These are phyloP conservation scores for Poeciliopsis occidentalis DNA, from an alignment of 2,113 vertebrate species.

Conservation along the genomic window DNA sequence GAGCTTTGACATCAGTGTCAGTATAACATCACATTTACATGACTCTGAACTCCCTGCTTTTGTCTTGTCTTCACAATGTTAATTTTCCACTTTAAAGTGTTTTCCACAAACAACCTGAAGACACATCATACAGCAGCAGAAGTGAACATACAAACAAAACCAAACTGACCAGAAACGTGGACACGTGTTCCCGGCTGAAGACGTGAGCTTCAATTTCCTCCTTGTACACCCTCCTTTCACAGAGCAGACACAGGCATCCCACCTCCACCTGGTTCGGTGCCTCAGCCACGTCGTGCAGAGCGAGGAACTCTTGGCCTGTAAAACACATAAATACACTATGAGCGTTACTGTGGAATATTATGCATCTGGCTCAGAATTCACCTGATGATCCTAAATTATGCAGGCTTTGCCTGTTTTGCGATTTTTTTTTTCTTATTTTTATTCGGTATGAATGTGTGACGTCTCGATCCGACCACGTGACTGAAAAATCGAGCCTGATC, in stretches of 20 bases:
- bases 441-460: too few species aligned
- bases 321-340: background rate
- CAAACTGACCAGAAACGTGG: conserved; percentile 59
- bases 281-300: background rate
- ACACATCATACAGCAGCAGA: too few species aligned
- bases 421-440: too few species aligned
- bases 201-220: conserved; percentile 31
- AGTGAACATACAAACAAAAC: background rate
- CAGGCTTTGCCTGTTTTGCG: background rate
- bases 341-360: background rate
- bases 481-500: too few species aligned
- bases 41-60: too few species aligned
- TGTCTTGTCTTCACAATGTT: too few species aligned
- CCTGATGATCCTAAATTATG: background rate
- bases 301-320: conserved; percentile 60
- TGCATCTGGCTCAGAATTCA: background rate
- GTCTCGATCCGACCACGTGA: too few species aligned
- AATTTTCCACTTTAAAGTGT: too few species aligned
- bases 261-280: fast-evolving
- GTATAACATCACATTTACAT: too few species aligned
- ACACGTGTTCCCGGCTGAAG: conserved; percentile 58
- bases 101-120: too few species aligned
- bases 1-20: too few species aligned
- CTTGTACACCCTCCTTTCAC: conserved; percentile 12
- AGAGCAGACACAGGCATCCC: conserved; percentile 61